Evolutionary conservation across 2,797 vertebrate genomes (phyloP), one percentile per base, ranked within the genome.

Genomic region (Ficedula albicollis): DNA sequence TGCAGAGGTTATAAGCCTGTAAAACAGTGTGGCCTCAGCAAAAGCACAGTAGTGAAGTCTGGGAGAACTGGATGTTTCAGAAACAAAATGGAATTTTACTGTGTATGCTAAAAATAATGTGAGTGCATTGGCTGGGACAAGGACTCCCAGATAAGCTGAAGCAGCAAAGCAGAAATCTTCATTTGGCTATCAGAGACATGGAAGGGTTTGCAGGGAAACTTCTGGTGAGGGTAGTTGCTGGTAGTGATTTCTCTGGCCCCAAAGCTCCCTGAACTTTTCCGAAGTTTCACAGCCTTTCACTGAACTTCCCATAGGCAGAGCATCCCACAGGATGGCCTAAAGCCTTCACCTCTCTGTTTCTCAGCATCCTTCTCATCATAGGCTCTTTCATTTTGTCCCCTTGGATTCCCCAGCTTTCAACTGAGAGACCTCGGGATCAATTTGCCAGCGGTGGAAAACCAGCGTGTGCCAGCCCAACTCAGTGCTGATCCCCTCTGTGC

Each of bases 51-150:
- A 26, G 34, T 51, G 79, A 90, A 79, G 25, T 51, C 77, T 86
- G 39, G 51, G 38, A 73, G 90, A 73, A 79, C 41, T 82, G 43
- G 43, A n/a, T 39, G 60, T 60, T 92, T 92, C 54, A 67, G 68
- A 94, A 91, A 92, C 70, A 90, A 95, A 93, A 89, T 58, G 86
- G 81, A 96, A 95, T 95, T 93, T 92, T 95, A 92, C 90, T 58
- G 67, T 46, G 34, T 60, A 58, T 83, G 60, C 89, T 95, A 95
- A 95, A 95, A 96, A 91, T 85, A 95, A 85, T 39, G 3, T 83
- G 68, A 95, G 60, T 81, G 79, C 89, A 27, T 87, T 97, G 94
- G 46, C 73, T 95, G 49, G 46, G 55, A 88, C 85, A 72, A 93
- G 79, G 85, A 68, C 62, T 95, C 73, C 16, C 11, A 18, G 79